Evolutionary conservation across 1,140 invertebrate species (phyloP), one percentile per base, ranked within the genome.

Genomic region (Drosophila varians): DNA sequence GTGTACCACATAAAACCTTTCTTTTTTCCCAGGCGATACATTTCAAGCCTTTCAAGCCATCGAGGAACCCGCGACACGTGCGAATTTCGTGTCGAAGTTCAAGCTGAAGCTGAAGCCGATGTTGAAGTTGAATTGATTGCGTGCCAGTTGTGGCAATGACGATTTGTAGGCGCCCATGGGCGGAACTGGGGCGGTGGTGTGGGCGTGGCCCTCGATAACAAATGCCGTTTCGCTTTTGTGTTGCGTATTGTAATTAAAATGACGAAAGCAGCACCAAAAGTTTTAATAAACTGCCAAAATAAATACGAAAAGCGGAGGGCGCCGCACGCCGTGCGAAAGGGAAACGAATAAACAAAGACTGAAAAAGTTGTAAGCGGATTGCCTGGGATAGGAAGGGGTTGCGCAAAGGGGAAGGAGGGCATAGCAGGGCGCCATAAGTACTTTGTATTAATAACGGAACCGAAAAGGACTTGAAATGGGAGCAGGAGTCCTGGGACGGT

Each of bases 221-320:
- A 66, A 66, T 72, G 56, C 42, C 56, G 34, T 12, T 31, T 47
- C 19, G 56, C 34, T 28, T 49, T 58, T 46, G 68, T 46, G 43
- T 26, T 25, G 46, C 49, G 68, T 61, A 79, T 80, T 86, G 80
- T 86, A 84, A 84, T 84, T 84, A 84, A 84, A 84, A 79, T 76
- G 80, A 84, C 75, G 79, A 78, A 62, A 61, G 61, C 74, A 62
- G 60, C 70, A 51, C 66, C 60, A 47, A 62, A 31, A 65, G 45
- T 86, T 76, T 86, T 76, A 84, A 84, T 84, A 86, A 84, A 86
- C 80, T 86, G 71, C 80, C 66, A 84, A 79, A 84, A 73, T 58
- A 78, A 83, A 78, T 60, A 76, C 61, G 49, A 55, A 73, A 77
- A 48, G 60, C 47, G 60, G 47, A 42, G 65, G n/a, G n/a, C n/a